Evolutionary conservation across 2,888 invertebrate genomes (phyloP), one percentile per base, ranked within the genome.

Genomic region (Lasius fuliginosus): DNA sequence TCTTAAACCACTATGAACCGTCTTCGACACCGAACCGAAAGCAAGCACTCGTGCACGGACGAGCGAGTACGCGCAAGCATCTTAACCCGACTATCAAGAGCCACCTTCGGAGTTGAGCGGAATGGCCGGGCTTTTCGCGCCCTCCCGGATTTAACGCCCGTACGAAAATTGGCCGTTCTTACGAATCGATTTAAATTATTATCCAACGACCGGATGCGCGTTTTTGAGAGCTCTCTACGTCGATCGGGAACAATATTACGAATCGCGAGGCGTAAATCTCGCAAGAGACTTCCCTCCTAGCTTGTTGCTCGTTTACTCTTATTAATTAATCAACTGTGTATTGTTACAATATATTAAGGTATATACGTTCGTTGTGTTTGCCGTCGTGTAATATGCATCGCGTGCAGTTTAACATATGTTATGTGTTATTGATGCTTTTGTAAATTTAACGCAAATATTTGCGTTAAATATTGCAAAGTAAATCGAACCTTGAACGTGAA

Each of bases 1-100:
- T 84, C 77, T 85, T 85, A 84, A 83, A 86, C 84, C 86, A 68
- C 85, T 65, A 83, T 86, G 85, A 86, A 89, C 87, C 84, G 86
- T 58, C 83, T 85, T 89, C 87, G 89, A 85, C 84, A 65, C 65
- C 73, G 82, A 84, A 84, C 85, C 79, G 77, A 87, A 82, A 87
- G 89, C 85, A 85, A 85, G 79, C 87, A 86, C 84, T 87, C 86
- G 83, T 79, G 75, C 67, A 74, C 64, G 82, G 75, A 81, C 81
- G 58, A 69, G 23, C 85, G 82, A 83, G 69, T 74, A 49, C 76
- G 85, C 82, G 68, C 68, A 40, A 84, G 83, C 58, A 82, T 84
- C 69, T 79, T 79, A 89, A 86, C 84, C 71, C 81, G 81, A 64
- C 71, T 73, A 73, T 86, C 85, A 64, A 83, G 73, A 86, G 75